Evolutionary conservation across 2,888 invertebrate genomes (phyloP).

Genomic region (Xestobium rufovillosum): DNA sequence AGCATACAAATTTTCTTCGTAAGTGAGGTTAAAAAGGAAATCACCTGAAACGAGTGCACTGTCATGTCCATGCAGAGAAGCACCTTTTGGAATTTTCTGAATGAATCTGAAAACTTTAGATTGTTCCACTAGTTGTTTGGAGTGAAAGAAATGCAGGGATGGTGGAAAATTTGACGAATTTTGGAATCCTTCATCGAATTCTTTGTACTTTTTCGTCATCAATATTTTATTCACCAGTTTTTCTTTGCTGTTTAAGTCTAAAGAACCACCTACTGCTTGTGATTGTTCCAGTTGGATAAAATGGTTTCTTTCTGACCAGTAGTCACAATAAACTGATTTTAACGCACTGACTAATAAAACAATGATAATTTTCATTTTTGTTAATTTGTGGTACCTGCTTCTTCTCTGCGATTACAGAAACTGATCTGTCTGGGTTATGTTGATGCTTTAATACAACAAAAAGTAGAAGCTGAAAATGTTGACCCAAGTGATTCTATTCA

Average conservation of each 20-base stretch:
- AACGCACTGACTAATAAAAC: too few species aligned
- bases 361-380: too few species aligned
- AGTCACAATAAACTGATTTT: too few species aligned
- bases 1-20: conserved; percentile 50
- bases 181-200: conserved; percentile 31
- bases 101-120: conserved; percentile 63
- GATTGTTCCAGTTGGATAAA: conserved; percentile 22
- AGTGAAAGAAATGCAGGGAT: conserved; percentile 57
- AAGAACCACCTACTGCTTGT: conserved; percentile 22
- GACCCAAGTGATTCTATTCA: too few species aligned
- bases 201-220: conserved; percentile 30
- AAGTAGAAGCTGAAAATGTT: too few species aligned
- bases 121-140: conserved; percentile 49
- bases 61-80: conserved; percentile 62
- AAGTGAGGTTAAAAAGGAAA: conserved; percentile 54
- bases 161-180: conserved; percentile 48
- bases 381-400: too few species aligned
- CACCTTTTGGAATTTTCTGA: conserved; percentile 67
- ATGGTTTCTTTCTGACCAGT: conserved; percentile 25
- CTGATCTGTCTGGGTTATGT: too few species aligned
- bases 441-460: too few species aligned
- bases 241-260: conserved; percentile 37
- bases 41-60: conserved; percentile 55
- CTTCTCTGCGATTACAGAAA: too few species aligned
- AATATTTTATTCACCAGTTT: conserved; percentile 30